These are phyloP conservation scores for Arrhamphus sclerolepis DNA, from an alignment of 2,797 vertebrate genomes.

Conservation along the genomic window DNA sequence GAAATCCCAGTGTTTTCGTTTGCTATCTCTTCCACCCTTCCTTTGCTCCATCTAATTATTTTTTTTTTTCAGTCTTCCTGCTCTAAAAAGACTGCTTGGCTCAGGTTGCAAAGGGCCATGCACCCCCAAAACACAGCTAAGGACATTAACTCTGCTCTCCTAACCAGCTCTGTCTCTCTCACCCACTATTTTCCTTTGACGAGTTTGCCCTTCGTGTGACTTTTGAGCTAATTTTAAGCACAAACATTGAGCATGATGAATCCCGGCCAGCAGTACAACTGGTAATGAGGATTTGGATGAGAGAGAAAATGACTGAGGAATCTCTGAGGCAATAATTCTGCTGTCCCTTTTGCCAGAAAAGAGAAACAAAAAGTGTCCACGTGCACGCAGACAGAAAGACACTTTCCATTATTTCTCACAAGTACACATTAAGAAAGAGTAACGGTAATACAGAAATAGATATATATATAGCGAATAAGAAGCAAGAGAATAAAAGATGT, in stretches of 20 bases:
- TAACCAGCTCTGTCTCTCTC: slow-evolving; percentile 41
- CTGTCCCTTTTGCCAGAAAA: slow-evolving; percentile 13
- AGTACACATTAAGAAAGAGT: slow-evolving; percentile 11
- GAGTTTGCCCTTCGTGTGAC: slow-evolving; percentile 64
- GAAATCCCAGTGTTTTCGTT: slow-evolving; percentile 27
- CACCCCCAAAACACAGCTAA: slow-evolving; percentile 51
- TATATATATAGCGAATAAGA: background rate
- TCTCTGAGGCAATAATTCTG: slow-evolving; percentile 33
- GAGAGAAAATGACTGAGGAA: slow-evolving; percentile 30
- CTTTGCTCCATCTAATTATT: slow-evolving; percentile 47
- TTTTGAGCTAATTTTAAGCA: slow-evolving; percentile 67
- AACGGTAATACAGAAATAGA: slow-evolving; percentile 4
- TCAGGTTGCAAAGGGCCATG: slow-evolving; percentile 33
- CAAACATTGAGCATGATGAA: slow-evolving; percentile 54
- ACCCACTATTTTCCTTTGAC: slow-evolving; percentile 38
- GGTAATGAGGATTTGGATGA: slow-evolving; percentile 56
- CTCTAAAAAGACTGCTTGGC: slow-evolving; percentile 34
- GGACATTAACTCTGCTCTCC: slow-evolving; percentile 44
- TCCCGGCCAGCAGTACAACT: slow-evolving; percentile 46
- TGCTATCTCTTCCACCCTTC: slow-evolving; percentile 22
- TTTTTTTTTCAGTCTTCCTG: slow-evolving; percentile 41
- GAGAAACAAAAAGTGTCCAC: background rate
- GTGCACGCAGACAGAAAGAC: slow-evolving; percentile 13
- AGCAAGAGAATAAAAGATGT: slow-evolving; percentile 15
- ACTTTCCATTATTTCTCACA: slow-evolving; percentile 16